Conservation (phyloP, 2,113 vertebrate species). For the Turnix velox region DNA sequence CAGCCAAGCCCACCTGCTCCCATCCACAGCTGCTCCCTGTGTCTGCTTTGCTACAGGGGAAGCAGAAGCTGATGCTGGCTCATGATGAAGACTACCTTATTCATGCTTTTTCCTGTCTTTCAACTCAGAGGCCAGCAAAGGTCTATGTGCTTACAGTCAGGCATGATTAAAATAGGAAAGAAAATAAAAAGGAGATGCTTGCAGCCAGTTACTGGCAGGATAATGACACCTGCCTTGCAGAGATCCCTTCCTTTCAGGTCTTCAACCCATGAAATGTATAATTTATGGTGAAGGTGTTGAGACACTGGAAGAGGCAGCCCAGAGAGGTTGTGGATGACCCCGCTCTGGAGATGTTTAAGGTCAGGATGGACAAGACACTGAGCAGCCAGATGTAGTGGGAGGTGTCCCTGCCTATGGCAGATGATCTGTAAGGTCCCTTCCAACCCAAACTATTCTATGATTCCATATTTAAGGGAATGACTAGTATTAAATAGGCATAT, state of each 20-base stretch:
- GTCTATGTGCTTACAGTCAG: neutral
- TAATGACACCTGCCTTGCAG: neutral
- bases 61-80: neutral
- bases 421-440: too few relatives aligned
- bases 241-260: neutral
- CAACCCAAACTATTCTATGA: too few relatives aligned
- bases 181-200: neutral
- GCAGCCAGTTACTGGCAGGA: neutral
- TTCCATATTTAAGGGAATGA: neutral
- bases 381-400: too few relatives aligned
- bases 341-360: too few relatives aligned
- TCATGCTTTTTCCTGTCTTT: neutral
- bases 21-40: rapidly evolving
- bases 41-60: neutral
- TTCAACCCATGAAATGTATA: neutral
- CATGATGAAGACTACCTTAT: neutral
- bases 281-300: too few relatives aligned
- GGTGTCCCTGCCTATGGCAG: too few relatives aligned
- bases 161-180: neutral
- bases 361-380: too few relatives aligned
- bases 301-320: too few relatives aligned
- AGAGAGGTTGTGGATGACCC: too few relatives aligned
- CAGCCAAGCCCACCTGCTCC: neutral
- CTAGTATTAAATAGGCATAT: neutral
- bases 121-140: neutral